Evolutionary conservation across 2,888 invertebrate genomes (phyloP).

Genomic region (Drosophila prostipennis): DNA sequence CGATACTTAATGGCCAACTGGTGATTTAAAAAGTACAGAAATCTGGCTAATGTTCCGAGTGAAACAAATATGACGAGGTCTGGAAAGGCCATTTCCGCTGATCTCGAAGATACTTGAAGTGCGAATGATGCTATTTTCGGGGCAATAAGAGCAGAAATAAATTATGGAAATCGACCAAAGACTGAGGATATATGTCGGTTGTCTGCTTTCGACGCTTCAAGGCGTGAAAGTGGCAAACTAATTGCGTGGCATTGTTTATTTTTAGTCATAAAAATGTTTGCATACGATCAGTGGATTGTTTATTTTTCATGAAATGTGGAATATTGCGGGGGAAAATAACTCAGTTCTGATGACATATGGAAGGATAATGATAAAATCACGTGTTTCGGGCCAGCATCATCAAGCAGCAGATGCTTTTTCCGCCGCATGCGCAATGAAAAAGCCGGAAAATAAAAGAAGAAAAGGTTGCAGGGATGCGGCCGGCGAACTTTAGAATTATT

Average conservation of each 20-base stretch:
- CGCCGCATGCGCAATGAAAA: constrained; percentile 64
- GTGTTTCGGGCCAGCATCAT: constrained; percentile 33
- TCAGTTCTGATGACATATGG: constrained; percentile 38
- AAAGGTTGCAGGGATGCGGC: constrained; percentile 15
- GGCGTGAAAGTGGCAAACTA: constrained; percentile 30
- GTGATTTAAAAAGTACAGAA: constrained; percentile 36
- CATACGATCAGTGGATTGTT: constrained; percentile 59
- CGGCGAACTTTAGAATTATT: constrained; percentile 13
- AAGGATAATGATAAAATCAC: constrained; percentile 14
- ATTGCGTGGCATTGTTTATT: constrained; percentile 65
- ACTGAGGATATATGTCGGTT: constrained; percentile 27
- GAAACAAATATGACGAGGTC: constrained; percentile 73
- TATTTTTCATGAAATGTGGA: constrained; percentile 33
- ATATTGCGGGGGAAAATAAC: background rate
- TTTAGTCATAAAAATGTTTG: constrained; percentile 71
- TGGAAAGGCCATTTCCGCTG: constrained; percentile 68
- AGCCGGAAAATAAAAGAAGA: constrained; percentile 43
- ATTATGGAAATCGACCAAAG: constrained; percentile 47
- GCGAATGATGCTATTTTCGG: constrained; percentile 55
- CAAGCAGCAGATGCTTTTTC: constrained; percentile 28
- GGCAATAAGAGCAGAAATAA: constrained; percentile 61
- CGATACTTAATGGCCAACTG: constrained; percentile 25
- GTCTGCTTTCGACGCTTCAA: constrained; percentile 16
- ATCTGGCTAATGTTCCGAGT: constrained; percentile 72
- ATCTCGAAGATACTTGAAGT: constrained; percentile 46